Conservation (phyloP, 2,113 vertebrate species). For the Psephotus haematonotus region DNA sequence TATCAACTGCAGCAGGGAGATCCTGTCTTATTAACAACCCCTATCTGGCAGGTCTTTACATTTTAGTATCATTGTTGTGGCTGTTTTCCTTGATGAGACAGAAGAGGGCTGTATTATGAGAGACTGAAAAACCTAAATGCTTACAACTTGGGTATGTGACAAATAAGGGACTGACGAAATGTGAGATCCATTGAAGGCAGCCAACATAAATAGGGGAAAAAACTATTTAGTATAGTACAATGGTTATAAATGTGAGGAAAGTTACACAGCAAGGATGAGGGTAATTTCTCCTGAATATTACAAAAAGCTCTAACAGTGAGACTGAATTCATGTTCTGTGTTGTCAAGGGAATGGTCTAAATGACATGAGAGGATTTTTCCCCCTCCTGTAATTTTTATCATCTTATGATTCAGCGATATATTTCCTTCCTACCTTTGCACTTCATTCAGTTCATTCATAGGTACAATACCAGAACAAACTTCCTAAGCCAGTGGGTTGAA, state of each 20-base stretch:
- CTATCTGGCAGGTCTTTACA: not conserved
- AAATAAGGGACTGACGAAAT: not conserved
- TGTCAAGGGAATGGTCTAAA: not conserved
- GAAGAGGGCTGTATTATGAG: not conserved
- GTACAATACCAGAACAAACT: not conserved
- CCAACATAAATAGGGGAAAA: not conserved
- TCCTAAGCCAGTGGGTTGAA: not conserved
- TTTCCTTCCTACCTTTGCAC: not conserved
- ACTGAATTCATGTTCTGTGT: not conserved
- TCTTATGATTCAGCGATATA: not conserved
- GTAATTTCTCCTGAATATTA: conserved; percentile 26
- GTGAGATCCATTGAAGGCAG: not conserved
- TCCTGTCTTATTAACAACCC: not conserved
- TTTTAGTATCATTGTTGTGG: not conserved
- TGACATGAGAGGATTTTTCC: not conserved
- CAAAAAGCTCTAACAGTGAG: not conserved
- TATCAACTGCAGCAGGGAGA: not conserved
- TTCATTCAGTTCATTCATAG: not conserved
- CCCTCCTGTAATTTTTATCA: not conserved
- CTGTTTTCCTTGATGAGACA: not conserved
- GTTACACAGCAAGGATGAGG: not conserved
- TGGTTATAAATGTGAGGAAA: not conserved
- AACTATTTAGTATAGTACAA: not conserved
- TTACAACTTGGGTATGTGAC: not conserved
- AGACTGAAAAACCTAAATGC: not conserved